Evolutionary conservation across 2,113 vertebrate genomes (phyloP), one percentile per base, ranked within the genome.

Genomic region (Thamnaconus septentrionalis): DNA sequence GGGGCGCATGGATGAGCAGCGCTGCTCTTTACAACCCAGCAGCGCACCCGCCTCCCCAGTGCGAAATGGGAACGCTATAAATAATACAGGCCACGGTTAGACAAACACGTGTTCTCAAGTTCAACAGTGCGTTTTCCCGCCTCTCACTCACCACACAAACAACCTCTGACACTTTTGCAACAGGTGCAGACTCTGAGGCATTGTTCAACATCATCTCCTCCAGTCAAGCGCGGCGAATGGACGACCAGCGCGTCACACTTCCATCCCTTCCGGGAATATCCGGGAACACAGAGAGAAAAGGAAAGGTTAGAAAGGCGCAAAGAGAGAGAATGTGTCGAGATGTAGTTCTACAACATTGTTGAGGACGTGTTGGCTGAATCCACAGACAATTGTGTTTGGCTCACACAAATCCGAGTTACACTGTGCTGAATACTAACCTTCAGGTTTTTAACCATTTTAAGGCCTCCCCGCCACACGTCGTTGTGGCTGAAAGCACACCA

Each of bases 1-100:
- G 0, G 91, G 86, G 54, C 90, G 92, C 8, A 92, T 95, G 88
- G 93, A 95, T 1, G 93, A 94, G 7, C 94, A 95, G 66, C 91
- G 93, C 8, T 95, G 94, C 73, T 75, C 74, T 7, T 83, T 96
- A 55, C 77, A 79, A 6, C 80, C 79, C 7, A 83, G 73, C 56
- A 78, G 80, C 53, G 81, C 65, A 47, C 64, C 75, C 44, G 47
- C 56, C 18, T 66, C 82, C 4, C 82, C 81, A 39, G 83, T 64
- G 61, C 79, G 74, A 53, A 79, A 78, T 68, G 73, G 73, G 60
- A 71, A 48, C 5, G 68, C 66, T 65, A 48, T 73, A 68, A 79
- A 72, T 50, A 63, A 73, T 39, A 57, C 8, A 46, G 5, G 58
- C 40, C 65, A 65, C 72, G 87, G 90, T 91, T 50, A 80, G 73